These are phyloP conservation scores for Stigmatopora argus DNA, from an alignment of 2,113 vertebrate genomes.

Conservation along the genomic window DNA sequence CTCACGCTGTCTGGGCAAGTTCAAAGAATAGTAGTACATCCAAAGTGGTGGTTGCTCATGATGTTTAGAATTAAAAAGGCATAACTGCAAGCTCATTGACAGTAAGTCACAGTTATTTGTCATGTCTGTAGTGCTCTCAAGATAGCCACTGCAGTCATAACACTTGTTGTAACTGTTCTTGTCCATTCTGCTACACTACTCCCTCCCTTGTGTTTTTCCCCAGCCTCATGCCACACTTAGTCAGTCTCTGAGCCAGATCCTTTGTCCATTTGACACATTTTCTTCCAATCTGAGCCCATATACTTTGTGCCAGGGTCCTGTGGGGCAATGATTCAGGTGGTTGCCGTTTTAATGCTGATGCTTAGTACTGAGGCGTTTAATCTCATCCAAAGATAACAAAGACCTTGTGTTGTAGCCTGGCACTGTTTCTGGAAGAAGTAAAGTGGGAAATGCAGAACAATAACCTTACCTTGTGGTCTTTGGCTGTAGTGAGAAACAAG, in stretches of 20 bases:
- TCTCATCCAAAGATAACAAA: conserved; percentile 64
- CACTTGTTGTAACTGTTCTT: conserved; percentile 49
- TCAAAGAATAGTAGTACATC: conserved; percentile 54
- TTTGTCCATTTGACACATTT: conserved; percentile 68
- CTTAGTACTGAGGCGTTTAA: conserved; percentile 65
- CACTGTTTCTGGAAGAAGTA: conserved; percentile 64
- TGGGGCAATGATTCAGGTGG: conserved; percentile 55
- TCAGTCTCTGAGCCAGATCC: conserved; percentile 52
- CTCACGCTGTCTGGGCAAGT: conserved; percentile 63
- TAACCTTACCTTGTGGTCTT: conserved; percentile 30
- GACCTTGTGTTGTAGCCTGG: conserved; percentile 59
- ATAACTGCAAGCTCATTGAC: conserved; percentile 25
- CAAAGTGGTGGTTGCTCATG: conserved; percentile 61
- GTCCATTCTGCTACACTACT: conserved; percentile 43
- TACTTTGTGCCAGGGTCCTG: conserved; percentile 60
- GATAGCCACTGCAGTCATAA: conserved; percentile 52
- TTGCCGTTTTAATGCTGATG: conserved; percentile 39
- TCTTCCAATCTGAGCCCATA: conserved; percentile 63
- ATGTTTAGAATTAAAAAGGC: conserved; percentile 37
- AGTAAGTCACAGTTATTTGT: conserved; percentile 31
- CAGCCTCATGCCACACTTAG: conserved; percentile 51
- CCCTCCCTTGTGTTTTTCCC: conserved; percentile 41
- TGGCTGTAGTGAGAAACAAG: conserved; percentile 42
- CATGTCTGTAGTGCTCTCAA: conserved; percentile 49
- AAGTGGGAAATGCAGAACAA: conserved; percentile 51